Percentiles rank a stretch among this genome's conserved stretches.
These are phyloP conservation scores for Oreochromis niloticus DNA, from an alignment of 2,113 vertebrate species.

Conservation along the genomic window DNA sequence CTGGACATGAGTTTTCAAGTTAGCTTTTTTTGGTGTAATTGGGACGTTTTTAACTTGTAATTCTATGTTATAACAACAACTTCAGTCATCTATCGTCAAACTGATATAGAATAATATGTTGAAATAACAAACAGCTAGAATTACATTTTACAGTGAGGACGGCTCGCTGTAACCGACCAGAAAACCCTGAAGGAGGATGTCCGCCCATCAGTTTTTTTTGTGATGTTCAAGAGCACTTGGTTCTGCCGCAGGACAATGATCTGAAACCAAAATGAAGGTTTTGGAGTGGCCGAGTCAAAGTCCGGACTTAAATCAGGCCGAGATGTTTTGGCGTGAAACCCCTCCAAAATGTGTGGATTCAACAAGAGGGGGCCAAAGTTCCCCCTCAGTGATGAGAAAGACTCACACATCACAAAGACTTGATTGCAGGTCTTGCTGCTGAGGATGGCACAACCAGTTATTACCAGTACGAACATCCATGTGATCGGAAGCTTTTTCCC, in stretches of 20 bases:
- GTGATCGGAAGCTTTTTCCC: neutral
- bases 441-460: neutral
- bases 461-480: neutral
- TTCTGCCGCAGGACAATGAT: neutral
- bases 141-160: too few relatives aligned
- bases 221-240: neutral
- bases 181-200: neutral
- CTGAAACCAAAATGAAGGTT: fast-evolving
- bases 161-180: neutral
- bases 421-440: neutral
- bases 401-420: neutral
- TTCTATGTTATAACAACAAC: too few relatives aligned
- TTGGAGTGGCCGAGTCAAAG: neutral
- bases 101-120: too few relatives aligned
- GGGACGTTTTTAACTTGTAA: too few relatives aligned
- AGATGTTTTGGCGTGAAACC: neutral
- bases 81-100: too few relatives aligned
- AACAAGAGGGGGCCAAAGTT: neutral
- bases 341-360: neutral
- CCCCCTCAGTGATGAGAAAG: fast-evolving
- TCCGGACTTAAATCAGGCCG: neutral
- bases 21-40: too few relatives aligned
- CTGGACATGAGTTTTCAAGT: too few relatives aligned
- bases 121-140: too few relatives aligned
- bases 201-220: neutral